phyloP scores from a whole-genome alignment of 2,113 vertebrate genomes.

The Grammomys surdaster region DNA sequence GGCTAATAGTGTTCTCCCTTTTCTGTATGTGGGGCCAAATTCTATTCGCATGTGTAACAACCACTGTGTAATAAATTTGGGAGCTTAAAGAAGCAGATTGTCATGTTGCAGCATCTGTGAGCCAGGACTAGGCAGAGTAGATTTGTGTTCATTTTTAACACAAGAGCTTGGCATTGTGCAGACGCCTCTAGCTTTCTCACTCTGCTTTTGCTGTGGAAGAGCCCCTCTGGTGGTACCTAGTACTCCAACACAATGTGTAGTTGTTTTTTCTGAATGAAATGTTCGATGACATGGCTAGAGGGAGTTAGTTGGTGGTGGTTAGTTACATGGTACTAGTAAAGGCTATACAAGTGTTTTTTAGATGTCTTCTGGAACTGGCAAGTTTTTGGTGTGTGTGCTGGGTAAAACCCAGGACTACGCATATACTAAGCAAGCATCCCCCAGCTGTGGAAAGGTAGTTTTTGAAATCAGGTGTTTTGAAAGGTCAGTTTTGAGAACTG shows the following conservation, averaged over 20 bases:
- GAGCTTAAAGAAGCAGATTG: constrained; percentile 57
- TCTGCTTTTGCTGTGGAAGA: not conserved
- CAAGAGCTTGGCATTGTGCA: not conserved
- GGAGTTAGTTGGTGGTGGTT: not conserved
- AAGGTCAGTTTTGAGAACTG: not conserved
- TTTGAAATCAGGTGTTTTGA: constrained; percentile 16
- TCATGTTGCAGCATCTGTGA: constrained; percentile 48
- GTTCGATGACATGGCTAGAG: not conserved
- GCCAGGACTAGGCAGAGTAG: constrained; percentile 32
- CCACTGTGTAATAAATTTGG: constrained; percentile 57
- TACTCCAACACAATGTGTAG: constrained; percentile 36
- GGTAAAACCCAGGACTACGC: not conserved
- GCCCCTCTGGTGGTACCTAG: constrained; percentile 23
- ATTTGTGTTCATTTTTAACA: constrained; percentile 51
- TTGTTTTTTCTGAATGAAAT: constrained; percentile 46
- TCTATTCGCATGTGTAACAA: constrained; percentile 48
- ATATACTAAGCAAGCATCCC: not conserved
- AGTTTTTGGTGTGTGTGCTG: not conserved
- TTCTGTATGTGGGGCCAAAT: constrained; percentile 37
- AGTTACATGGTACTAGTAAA: not conserved
- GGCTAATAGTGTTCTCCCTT: constrained; percentile 37
- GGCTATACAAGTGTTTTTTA: not conserved
- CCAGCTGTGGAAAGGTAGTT: not conserved
- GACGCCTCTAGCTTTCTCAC: constrained; percentile 2
- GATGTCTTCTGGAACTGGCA: not conserved